phyloP scores from a whole-genome alignment of 2,888 invertebrate genomes.

The Sepioteuthis lessoniana region DNA sequence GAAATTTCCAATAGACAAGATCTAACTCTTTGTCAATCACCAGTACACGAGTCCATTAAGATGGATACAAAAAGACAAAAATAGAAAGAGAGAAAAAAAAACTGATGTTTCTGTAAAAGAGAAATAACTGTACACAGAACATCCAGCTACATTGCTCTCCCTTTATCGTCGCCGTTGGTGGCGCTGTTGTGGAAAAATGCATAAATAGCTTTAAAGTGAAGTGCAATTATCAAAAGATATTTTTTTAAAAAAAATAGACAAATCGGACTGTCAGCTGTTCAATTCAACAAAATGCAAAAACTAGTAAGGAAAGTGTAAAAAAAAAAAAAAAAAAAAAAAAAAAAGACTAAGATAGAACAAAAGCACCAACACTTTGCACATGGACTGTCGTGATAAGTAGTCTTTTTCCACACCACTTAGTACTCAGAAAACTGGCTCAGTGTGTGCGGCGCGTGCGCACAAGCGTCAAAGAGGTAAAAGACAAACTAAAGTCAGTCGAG shows the following conservation, averaged over 20 bases:
- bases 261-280: background rate
- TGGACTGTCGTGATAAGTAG: conserved; percentile 10
- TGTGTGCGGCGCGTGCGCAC: background rate
- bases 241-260: background rate
- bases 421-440: background rate
- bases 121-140: background rate
- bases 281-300: background rate
- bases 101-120: background rate
- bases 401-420: background rate
- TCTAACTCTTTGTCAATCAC: background rate
- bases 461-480: background rate
- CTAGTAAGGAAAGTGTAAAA: no score
- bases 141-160: background rate
- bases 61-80: no score
- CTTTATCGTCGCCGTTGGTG: background rate
- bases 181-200: conserved; percentile 24
- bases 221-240: background rate
- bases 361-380: background rate
- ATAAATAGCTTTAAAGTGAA: background rate
- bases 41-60: no score
- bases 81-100: no score
- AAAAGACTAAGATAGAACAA: background rate
- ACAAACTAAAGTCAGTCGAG: background rate
- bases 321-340: no score
- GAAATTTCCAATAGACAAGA: background rate